Conservation (phyloP, 2,888 invertebrate species). For the Sesamia inferens region DNA sequence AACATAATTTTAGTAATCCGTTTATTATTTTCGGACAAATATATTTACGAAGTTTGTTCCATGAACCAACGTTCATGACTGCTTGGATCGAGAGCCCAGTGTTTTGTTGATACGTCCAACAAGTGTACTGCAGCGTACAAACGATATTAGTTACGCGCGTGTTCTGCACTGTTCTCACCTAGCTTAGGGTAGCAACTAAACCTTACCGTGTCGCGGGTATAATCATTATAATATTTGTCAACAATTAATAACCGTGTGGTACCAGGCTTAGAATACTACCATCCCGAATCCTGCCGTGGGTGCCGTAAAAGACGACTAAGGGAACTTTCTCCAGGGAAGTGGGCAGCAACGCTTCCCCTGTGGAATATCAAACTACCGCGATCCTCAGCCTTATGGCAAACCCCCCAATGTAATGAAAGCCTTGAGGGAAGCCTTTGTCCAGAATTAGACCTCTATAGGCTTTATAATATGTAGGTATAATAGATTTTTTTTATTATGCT, state of each 20-base stretch:
- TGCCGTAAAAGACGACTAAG: too few relatives aligned
- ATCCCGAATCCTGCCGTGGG: too few relatives aligned
- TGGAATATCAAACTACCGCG: too few relatives aligned
- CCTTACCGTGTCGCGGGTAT: slow-evolving; percentile 22
- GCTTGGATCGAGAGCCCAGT: slow-evolving; percentile 41
- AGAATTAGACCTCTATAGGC: too few relatives aligned
- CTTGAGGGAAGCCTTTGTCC: too few relatives aligned
- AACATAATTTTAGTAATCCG: slow-evolving; percentile 56
- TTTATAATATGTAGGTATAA: too few relatives aligned
- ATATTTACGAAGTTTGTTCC: slow-evolving; percentile 57
- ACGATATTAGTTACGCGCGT: slow-evolving; percentile 64
- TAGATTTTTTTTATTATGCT: too few relatives aligned
- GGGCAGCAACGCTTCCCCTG: too few relatives aligned
- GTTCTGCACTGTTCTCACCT: slow-evolving; percentile 51
- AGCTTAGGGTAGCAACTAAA: slow-evolving; percentile 53
- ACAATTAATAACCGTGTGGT: not conserved
- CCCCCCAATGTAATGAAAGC: too few relatives aligned
- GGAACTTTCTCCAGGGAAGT: too few relatives aligned
- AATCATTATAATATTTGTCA: slow-evolving; percentile 16
- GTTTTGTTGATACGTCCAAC: slow-evolving; percentile 39
- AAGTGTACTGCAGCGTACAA: slow-evolving; percentile 58
- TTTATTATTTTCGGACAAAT: slow-evolving; percentile 45
- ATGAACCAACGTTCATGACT: slow-evolving; percentile 60
- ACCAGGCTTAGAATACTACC: too few relatives aligned
- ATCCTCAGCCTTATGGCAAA: too few relatives aligned